These are phyloP conservation scores for Pipistrellus kuhlii DNA, from an alignment of 2,797 vertebrate genomes.

Conservation along the genomic window DNA sequence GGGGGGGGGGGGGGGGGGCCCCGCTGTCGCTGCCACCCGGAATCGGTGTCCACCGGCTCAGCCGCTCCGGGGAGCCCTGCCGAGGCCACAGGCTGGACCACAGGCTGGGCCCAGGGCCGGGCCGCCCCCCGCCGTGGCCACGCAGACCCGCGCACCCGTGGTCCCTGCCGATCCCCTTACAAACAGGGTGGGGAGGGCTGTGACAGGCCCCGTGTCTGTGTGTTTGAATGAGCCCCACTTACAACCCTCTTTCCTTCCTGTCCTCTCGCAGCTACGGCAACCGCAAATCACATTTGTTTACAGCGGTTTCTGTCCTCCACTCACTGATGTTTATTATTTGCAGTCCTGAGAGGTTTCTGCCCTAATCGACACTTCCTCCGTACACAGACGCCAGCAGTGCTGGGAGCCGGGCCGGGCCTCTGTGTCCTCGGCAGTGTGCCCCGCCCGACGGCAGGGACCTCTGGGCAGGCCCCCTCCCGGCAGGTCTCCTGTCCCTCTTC, in stretches of 20 bases:
- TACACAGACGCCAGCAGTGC: rapidly evolving
- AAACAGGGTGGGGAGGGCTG: rapidly evolving
- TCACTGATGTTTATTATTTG: neutral
- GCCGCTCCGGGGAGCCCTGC: neutral
- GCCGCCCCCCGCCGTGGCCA: rapidly evolving
- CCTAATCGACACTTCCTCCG: rapidly evolving
- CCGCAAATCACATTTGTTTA: neutral
- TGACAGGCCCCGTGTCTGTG: neutral
- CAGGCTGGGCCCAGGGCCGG: neutral
- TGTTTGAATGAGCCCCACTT: too few species aligned
- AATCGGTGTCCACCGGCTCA: rapidly evolving
- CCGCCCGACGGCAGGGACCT: neutral
- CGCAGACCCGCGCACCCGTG: rapidly evolving
- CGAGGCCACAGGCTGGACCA: neutral
- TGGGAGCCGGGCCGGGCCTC: rapidly evolving
- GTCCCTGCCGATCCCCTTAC: rapidly evolving
- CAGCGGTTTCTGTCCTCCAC: neutral
- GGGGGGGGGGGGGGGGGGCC: neutral
- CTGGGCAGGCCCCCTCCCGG: neutral
- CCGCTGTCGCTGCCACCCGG: neutral
- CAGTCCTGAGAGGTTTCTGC: neutral
- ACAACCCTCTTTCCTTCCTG: neutral
- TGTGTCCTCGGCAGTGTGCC: rapidly evolving
- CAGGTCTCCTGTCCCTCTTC: neutral
- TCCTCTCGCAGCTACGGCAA: neutral